Conservation (phyloP, 2,888 invertebrate species). For the Nomada flava region DNA sequence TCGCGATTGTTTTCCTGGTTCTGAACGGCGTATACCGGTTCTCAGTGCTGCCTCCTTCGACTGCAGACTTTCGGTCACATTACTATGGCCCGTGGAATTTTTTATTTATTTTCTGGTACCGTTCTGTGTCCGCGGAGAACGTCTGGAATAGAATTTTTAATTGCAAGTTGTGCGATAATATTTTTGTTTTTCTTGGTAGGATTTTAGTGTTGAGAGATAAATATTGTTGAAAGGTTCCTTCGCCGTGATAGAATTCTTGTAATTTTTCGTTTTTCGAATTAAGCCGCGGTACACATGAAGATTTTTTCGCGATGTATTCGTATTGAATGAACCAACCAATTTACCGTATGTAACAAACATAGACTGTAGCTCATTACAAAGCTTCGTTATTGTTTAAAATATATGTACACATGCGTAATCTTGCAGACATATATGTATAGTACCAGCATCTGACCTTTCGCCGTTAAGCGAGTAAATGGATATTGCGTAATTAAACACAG, state of each 20-base stretch:
- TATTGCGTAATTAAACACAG: background rate
- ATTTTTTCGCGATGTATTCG: no score
- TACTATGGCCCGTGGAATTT: background rate
- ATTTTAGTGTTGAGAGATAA: no score
- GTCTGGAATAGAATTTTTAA: background rate
- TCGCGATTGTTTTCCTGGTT: conserved; percentile 28
- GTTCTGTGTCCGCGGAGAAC: background rate
- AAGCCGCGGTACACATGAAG: no score
- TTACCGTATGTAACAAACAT: no score
- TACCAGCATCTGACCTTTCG: background rate
- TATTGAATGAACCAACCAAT: no score
- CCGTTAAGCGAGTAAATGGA: background rate
- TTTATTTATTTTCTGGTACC: background rate
- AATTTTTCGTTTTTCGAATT: no score
- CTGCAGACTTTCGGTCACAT: background rate
- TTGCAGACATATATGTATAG: background rate
- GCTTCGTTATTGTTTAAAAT: no score
- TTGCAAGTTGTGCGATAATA: background rate
- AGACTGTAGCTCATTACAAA: no score
- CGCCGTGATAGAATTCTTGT: no score
- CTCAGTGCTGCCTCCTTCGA: background rate
- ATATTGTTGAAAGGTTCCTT: no score
- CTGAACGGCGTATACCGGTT: conserved; percentile 25
- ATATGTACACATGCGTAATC: background rate
- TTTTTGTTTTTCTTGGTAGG: no score